A percentile compares a stretch with the other conserved stretches of the same genome.
Conservation (phyloP, 2,113 vertebrate genomes). For the Megalops atlanticus region DNA sequence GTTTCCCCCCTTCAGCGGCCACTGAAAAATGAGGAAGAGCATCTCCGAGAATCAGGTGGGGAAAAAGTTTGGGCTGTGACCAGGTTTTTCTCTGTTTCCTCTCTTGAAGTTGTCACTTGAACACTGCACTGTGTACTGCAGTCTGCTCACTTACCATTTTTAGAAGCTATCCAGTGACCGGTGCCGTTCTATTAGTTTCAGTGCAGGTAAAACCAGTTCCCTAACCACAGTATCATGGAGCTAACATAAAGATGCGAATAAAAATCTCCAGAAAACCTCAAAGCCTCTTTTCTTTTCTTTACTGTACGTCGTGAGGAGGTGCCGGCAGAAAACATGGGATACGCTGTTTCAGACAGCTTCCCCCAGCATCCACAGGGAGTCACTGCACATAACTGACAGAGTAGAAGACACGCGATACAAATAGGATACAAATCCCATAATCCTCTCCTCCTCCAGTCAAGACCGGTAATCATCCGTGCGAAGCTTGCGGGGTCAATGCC, state of each 20-base stretch:
- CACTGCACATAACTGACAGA: slow-evolving; percentile 28
- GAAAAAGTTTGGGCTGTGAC: background rate
- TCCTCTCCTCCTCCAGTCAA: slow-evolving; percentile 34
- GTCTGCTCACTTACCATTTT: background rate
- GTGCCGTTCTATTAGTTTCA: background rate
- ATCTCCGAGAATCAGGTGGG: too few species aligned
- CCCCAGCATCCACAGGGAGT: slow-evolving; percentile 6
- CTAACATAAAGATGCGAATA: background rate
- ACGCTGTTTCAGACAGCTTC: slow-evolving; percentile 17
- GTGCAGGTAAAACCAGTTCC: background rate
- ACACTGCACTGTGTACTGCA: background rate
- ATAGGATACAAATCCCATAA: slow-evolving; percentile 40
- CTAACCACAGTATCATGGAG: background rate
- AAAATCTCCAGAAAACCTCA: too few species aligned
- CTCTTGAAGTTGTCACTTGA: background rate
- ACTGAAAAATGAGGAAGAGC: background rate
- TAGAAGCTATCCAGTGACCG: background rate
- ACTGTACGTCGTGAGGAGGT: too few species aligned
- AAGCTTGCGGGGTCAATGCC: slow-evolving; percentile 26
- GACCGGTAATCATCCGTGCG: slow-evolving; percentile 29
- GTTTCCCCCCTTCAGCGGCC: background rate
- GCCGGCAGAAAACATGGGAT: background rate
- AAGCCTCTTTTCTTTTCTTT: too few species aligned
- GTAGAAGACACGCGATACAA: slow-evolving; percentile 28
- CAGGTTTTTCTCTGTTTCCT: background rate